These are phyloP conservation scores for Epinotia demarniana DNA, from an alignment of 2,888 invertebrate species.

Conservation along the genomic window DNA sequence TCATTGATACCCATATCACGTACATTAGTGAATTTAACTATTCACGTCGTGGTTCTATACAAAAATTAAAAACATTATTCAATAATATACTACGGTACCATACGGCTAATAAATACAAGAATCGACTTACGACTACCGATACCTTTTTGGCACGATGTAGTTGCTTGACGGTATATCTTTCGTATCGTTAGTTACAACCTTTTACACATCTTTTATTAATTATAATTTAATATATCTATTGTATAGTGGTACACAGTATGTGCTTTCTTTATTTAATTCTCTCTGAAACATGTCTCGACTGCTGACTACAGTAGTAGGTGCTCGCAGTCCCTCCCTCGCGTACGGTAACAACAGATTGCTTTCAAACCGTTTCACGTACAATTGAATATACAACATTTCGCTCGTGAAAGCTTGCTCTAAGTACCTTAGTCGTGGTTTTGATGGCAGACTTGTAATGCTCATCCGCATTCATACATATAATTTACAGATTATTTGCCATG, in stretches of 20 bases:
- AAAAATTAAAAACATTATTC: slow-evolving; percentile 84
- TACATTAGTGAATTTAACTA: slow-evolving; percentile 71
- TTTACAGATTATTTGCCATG: slow-evolving; percentile 12
- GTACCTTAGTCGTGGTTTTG: not conserved
- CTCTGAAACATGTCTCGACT: slow-evolving; percentile 63
- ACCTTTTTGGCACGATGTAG: slow-evolving; percentile 69
- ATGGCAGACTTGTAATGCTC: slow-evolving; percentile 4
- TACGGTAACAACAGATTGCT: slow-evolving; percentile 19
- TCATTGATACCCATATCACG: slow-evolving; percentile 66
- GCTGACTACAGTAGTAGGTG: not conserved
- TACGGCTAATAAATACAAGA: slow-evolving; percentile 82
- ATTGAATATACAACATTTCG: slow-evolving; percentile 23
- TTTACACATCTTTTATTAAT: slow-evolving; percentile 77
- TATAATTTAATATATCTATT: slow-evolving; percentile 77
- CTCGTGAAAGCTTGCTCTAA: not conserved
- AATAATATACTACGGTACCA: slow-evolving; percentile 79
- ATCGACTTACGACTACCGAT: slow-evolving; percentile 78
- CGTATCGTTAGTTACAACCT: slow-evolving; percentile 82
- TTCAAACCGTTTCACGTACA: slow-evolving; percentile 16
- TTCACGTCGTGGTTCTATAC: slow-evolving; percentile 78
- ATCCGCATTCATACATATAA: slow-evolving; percentile 21
- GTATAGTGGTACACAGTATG: slow-evolving; percentile 61
- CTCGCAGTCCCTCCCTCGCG: not conserved
- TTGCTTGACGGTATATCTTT: slow-evolving; percentile 69
- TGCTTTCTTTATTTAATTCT: slow-evolving; percentile 53